Percentiles rank a stretch among this genome's conserved stretches.
These are phyloP conservation scores for Philereme vetulata DNA, from an alignment of 2,888 invertebrate genomes.

Conservation along the genomic window DNA sequence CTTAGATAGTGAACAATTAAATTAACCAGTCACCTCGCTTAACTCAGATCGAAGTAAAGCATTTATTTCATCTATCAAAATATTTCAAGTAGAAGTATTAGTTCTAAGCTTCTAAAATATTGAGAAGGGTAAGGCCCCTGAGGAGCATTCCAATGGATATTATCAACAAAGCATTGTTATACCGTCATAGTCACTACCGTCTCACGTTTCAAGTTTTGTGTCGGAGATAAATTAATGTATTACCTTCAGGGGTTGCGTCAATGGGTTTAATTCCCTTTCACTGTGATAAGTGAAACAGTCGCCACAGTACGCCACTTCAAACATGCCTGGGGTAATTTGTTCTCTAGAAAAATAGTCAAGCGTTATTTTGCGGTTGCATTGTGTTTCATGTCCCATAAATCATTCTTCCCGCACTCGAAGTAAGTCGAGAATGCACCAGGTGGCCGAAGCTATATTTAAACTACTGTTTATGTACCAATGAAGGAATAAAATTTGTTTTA, in stretches of 20 bases:
- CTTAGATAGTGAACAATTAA: constrained; percentile 40
- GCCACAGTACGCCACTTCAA: constrained; percentile 51
- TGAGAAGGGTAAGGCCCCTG: constrained; percentile 22
- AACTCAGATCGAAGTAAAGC: constrained; percentile 14
- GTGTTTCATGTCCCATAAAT: constrained; percentile 71
- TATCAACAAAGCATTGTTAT: constrained; percentile 47
- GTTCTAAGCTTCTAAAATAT: constrained; percentile 16
- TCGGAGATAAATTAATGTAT: constrained; percentile 55
- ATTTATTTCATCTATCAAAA: constrained; percentile 5
- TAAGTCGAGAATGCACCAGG: constrained; percentile 69
- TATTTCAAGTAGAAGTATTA: constrained; percentile 19
- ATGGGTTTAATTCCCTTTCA: constrained; percentile 46
- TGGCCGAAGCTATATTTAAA: constrained; percentile 75
- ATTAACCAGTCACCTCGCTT: constrained; percentile 34
- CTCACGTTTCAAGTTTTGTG: constrained; percentile 44
- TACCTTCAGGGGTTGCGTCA: constrained; percentile 48
- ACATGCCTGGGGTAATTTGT: constrained; percentile 61
- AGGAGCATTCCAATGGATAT: constrained; percentile 30
- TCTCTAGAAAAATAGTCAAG: constrained; percentile 70
- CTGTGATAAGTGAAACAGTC: constrained; percentile 35
- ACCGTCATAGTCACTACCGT: constrained; percentile 35
- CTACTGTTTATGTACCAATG: constrained; percentile 70
- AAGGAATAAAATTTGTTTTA: constrained; percentile 74
- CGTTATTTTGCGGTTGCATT: constrained; percentile 79
- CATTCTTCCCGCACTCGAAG: constrained; percentile 67